These are phyloP conservation scores for Odocoileus virginianus DNA, from an alignment of 2,113 vertebrate species.

Conservation along the genomic window DNA sequence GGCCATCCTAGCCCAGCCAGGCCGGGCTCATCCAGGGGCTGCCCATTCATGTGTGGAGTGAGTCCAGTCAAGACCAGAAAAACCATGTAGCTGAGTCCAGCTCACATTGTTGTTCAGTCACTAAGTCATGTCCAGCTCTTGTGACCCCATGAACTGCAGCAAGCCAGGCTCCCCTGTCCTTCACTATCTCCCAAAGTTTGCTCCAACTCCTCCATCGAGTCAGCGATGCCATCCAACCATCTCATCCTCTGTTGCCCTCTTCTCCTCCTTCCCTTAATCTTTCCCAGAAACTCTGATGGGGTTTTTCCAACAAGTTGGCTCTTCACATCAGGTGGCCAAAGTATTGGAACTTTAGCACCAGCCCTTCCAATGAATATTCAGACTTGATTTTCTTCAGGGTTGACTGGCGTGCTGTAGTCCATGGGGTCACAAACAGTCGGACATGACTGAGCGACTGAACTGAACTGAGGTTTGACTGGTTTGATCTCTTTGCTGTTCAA, in stretches of 20 bases:
- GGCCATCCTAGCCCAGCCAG: neutral
- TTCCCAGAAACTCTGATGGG: neutral
- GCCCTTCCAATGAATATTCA: neutral
- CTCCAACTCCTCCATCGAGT: neutral
- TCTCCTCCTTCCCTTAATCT: neutral
- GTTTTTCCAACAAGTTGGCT: neutral
- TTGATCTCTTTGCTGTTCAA: neutral
- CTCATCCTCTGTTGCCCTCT: neutral
- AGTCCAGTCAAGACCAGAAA: neutral
- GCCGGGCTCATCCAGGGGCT: neutral
- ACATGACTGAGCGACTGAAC: neutral
- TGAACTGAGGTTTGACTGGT: neutral
- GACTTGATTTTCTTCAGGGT: neutral
- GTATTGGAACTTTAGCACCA: neutral
- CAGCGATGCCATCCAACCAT: neutral
- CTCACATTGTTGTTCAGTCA: neutral
- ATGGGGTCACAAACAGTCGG: neutral
- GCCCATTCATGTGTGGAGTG: neutral
- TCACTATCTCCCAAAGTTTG: neutral
- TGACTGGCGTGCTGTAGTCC: neutral
- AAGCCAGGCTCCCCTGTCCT: neutral
- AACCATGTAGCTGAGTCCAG: neutral
- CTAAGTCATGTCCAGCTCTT: neutral
- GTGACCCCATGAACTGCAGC: neutral
- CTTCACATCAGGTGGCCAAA: neutral